Percentiles rank a stretch among this genome's conserved stretches.
Evolutionary conservation across 2,113 vertebrate genomes (phyloP).

Genomic region (Hemiscyllium ocellatum): DNA sequence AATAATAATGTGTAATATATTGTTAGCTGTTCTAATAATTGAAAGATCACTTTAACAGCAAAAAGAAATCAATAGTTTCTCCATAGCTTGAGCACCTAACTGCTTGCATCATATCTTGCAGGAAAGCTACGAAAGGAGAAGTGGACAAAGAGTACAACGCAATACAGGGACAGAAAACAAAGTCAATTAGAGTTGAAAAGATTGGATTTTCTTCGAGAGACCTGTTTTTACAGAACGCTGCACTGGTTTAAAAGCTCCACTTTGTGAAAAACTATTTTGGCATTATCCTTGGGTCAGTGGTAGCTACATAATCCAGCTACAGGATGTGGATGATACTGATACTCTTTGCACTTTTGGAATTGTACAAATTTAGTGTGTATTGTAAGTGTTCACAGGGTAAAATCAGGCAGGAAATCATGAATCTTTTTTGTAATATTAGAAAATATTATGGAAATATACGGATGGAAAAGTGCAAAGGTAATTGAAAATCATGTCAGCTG

Average conservation of each 20-base stretch:
- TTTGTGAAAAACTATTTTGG: neutral
- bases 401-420: neutral
- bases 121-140: neutral
- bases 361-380: neutral
- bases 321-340: no score
- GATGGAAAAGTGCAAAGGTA: slow-evolving; percentile 12
- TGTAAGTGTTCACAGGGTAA: neutral
- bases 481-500: slow-evolving; percentile 25
- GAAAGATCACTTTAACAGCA: neutral
- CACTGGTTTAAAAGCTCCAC: neutral
- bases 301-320: neutral
- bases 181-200: neutral
- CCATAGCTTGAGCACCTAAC: neutral
- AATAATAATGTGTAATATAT: neutral
- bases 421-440: neutral
- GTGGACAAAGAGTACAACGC: neutral
- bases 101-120: neutral
- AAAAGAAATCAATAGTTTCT: neutral
- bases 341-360: neutral
- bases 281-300: neutral
- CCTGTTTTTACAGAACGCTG: neutral
- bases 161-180: neutral
- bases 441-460: neutral
- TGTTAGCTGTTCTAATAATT: neutral
- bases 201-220: neutral